These are phyloP conservation scores for Pavo muticus DNA, from an alignment of 2,113 vertebrate species.

Conservation along the genomic window DNA sequence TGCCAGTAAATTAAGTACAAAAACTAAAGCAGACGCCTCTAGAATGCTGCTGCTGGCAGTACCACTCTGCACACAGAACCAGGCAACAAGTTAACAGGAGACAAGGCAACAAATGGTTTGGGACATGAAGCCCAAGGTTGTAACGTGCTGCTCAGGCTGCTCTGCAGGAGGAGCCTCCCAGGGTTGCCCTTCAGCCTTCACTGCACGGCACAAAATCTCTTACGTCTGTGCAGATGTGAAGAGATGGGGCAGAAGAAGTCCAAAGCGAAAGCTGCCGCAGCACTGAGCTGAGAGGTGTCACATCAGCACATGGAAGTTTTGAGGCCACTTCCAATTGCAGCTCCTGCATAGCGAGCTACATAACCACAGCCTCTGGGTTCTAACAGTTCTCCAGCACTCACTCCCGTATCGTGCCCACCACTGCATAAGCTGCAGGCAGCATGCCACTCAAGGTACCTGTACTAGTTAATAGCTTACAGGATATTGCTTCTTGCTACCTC, in stretches of 20 bases:
- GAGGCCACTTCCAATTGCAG: neutral
- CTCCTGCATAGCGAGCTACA: accelerated
- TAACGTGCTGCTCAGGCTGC: neutral
- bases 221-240: neutral
- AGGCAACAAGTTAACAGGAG: neutral
- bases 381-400: accelerated
- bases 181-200: neutral
- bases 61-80: neutral
- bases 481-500: accelerated
- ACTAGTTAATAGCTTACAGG: accelerated
- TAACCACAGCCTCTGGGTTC: accelerated
- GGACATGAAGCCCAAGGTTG: neutral
- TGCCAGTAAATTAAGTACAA: neutral
- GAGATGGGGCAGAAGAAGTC: neutral
- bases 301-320: too few species aligned
- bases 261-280: neutral
- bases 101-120: neutral
- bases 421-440: accelerated
- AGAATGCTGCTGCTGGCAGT: neutral
- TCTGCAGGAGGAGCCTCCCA: neutral
- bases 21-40: neutral
- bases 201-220: neutral
- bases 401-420: accelerated
- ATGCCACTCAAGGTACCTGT: accelerated
- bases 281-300: neutral